phyloP scores from a whole-genome alignment of 2,113 vertebrate genomes.

The Gallinago paraguaiae region DNA sequence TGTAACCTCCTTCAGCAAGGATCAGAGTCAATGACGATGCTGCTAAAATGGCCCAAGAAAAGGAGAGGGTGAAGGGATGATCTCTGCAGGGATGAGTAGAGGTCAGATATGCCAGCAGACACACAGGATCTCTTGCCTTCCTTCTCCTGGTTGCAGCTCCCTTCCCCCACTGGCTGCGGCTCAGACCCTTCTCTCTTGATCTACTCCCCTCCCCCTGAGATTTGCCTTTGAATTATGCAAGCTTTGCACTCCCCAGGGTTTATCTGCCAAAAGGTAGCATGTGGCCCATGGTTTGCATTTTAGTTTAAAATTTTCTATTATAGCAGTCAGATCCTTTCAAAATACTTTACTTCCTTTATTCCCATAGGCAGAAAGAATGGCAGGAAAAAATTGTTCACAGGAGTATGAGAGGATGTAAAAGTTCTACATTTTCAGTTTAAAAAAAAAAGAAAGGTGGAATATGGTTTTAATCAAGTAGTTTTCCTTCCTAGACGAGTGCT shows the following conservation, averaged over 20 bases:
- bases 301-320: conserved; percentile 60
- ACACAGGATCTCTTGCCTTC: background rate
- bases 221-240: conserved; percentile 62
- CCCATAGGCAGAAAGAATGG: conserved; percentile 63
- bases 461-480: conserved; percentile 71
- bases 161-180: background rate
- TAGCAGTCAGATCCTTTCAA: conserved; percentile 57
- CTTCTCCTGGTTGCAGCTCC: conserved; percentile 4
- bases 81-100: background rate
- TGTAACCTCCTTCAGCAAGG: background rate
- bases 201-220: conserved; percentile 29
- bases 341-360: conserved; percentile 67
- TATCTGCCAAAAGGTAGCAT: conserved; percentile 69
- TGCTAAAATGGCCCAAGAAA: background rate
- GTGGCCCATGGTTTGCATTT: conserved; percentile 64
- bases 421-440: conserved; percentile 48
- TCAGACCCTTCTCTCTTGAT: conserved; percentile 24
- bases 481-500: conserved; percentile 69
- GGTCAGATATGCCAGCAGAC: background rate
- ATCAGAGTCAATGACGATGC: background rate
- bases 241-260: conserved; percentile 45
- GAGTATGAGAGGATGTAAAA: conserved; percentile 47
- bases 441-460: conserved; percentile 48
- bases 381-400: conserved; percentile 68
- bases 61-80: background rate